Evolutionary conservation across 2,113 vertebrate species (phyloP).

Genomic region (Poeciliopsis occidentalis): DNA sequence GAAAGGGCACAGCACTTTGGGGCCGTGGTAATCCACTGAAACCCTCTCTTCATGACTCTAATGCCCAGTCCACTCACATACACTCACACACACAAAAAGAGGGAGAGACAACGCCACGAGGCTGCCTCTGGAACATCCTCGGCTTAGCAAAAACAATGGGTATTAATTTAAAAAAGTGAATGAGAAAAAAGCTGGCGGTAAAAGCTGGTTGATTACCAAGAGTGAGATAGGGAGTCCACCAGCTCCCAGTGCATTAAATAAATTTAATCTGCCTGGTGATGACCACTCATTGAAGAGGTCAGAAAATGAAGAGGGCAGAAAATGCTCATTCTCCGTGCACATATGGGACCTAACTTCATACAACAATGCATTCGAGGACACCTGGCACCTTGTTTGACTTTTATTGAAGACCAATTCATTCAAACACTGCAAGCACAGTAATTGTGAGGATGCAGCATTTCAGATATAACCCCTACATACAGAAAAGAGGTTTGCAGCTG

Average conservation of each 20-base stretch:
- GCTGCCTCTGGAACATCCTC: slow-evolving; percentile 65
- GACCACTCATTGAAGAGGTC: slow-evolving; percentile 51
- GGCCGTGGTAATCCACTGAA: slow-evolving; percentile 75
- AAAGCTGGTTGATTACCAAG: slow-evolving; percentile 33
- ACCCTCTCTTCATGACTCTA: slow-evolving; percentile 62
- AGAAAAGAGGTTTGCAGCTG: not conserved
- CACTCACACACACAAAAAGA: slow-evolving; percentile 8
- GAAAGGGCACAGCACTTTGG: slow-evolving; percentile 80
- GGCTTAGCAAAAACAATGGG: slow-evolving; percentile 69
- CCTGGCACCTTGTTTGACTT: not conserved
- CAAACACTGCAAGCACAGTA: not conserved
- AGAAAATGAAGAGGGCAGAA: slow-evolving; percentile 15
- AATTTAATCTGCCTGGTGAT: slow-evolving; percentile 71
- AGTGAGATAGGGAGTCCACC: slow-evolving; percentile 27
- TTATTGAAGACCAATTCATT: slow-evolving; percentile 1
- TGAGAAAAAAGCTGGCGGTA: slow-evolving; percentile 24
- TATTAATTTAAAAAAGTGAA: slow-evolving; percentile 69
- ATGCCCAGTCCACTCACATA: slow-evolving; percentile 30
- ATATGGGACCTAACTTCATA: slow-evolving; percentile 28
- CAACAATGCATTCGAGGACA: slow-evolving; percentile 18
- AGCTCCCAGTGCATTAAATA: slow-evolving; percentile 48
- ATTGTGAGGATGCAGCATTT: not conserved
- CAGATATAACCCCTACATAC: not conserved
- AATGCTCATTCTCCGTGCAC: slow-evolving; percentile 10
- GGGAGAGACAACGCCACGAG: slow-evolving; percentile 38